Evolutionary conservation across 2,888 invertebrate species (phyloP), one percentile per base, ranked within the genome.

Genomic region (Platerodrilus igneus): DNA sequence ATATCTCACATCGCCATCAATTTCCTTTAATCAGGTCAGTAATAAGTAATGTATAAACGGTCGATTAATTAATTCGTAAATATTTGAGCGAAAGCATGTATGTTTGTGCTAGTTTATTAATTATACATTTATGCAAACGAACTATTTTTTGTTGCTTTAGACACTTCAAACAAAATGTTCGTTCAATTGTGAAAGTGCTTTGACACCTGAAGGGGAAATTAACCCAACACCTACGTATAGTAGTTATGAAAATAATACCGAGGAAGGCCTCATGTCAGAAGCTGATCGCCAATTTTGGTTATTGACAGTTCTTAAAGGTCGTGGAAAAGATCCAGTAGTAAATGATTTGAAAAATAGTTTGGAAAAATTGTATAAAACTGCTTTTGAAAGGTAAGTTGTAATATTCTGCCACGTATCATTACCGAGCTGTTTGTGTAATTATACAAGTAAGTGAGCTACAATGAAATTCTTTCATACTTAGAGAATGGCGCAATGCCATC

Each of bases 211-310:
- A 13, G 74, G 67, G 28, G 72, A 74, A 46, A 64, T 76, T 46
- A 71, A 68, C 51, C 75, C 77, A 8, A 76, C 75, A 40, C 53
- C 59, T 9, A 56, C 54, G 3, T 51, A 48, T 4, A 68, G 39
- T n/a, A 23, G 37, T 10, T 41, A 47, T 5, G 48, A 47, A 16
- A 42, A 38, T 19, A 53, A 47, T 28, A 22, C 30, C 20, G 37
- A 37, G 5, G 49, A 46, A 15, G 50, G 51, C 7, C 57, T 58
- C 26, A 53, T 37, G 5, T 19, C 38, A 13, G 59, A 62, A 28
- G 79, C 79, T 8, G 82, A 83, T 59, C 70, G 79, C 37, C 76
- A 86, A 32, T 90, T 86, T 68, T 90, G 89, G 89, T 69, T 90
- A 36, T 64, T 89, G 19, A 90, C 89, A 1, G 83, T 87, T 36